These are phyloP conservation scores for Myiotriccus ornatus DNA, from an alignment of 2,797 vertebrate species.

Conservation along the genomic window DNA sequence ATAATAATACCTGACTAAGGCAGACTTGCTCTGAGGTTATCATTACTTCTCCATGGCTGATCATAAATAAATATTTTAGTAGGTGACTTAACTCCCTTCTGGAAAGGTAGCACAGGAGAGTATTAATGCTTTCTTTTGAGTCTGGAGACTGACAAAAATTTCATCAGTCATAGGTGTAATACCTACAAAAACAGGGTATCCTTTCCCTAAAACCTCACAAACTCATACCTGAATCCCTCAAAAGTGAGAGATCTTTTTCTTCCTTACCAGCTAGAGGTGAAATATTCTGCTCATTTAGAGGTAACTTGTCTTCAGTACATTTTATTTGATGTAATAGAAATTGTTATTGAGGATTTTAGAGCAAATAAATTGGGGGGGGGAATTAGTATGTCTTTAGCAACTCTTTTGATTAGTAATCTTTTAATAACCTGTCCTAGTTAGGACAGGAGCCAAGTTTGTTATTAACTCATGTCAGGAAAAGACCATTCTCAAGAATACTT, in stretches of 20 bases:
- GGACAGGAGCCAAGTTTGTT: not conserved
- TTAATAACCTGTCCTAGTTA: not conserved
- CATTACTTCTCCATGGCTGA: not conserved
- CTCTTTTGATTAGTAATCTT: not conserved
- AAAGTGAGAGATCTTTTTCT: not conserved
- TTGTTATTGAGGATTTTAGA: not conserved
- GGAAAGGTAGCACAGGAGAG: not conserved
- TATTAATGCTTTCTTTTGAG: not conserved
- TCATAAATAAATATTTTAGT: not conserved
- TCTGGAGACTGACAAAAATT: not conserved
- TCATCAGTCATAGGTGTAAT: not conserved
- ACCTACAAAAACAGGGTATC: not conserved
- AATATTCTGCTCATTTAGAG: not conserved
- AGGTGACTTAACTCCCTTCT: not conserved
- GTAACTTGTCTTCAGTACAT: not conserved
- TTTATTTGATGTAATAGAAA: not conserved
- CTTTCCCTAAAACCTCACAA: not conserved
- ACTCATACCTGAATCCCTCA: not conserved
- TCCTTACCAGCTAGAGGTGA: not conserved
- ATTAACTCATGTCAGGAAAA: not conserved
- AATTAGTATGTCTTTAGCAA: not conserved
- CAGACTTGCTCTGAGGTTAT: not conserved
- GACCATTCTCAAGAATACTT: not conserved
- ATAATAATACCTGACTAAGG: not conserved
- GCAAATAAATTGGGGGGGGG: not conserved